Evolutionary conservation across 2,113 vertebrate genomes (phyloP), one percentile per base, ranked within the genome.

Genomic region (Neopipo cinnamomea): DNA sequence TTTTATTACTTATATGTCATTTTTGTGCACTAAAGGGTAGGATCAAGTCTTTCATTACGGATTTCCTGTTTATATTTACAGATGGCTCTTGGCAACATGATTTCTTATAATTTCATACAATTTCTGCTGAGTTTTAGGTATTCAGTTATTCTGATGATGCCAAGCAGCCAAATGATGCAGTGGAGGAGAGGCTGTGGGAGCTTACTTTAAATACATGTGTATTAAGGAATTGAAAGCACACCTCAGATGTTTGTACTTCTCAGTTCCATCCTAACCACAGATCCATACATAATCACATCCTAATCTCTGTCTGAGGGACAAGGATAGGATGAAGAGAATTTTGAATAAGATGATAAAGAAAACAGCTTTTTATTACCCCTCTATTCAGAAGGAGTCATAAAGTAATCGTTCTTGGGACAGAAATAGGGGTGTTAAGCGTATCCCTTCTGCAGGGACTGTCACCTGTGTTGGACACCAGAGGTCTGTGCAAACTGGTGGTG

Each of bases 361-460:
- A 58, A 25, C 23, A 65, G 27, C 8, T 25, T 86, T 84, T 77
- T 76, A 49, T 70, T 37, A 33, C 31, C 31, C 6, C 14, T 49
- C 9, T 62, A 2, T 1, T 80, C 23, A 21, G 9, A 44, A 39
- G 19, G 22, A 4, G 4, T 58, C 31, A 5, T 30, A 59, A 46
- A 8, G 11, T 39, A 72, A 39, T 66, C 0, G 0, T 76, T 63
- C 14, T 59, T 20, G 15, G 46, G 28, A 65, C 31, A 53, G 72
- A 35, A 28, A 3, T 10, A 37, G 12, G 5, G 5, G 7, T 62
- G 17, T 91, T 33, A 35, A 72, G 35, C 8, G 4, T 15, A 14
- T 18, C 44, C 27, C 14, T 58, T 76, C 44, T 44, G 11, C 11
- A 8, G 35, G 17, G 16, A 28, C 22, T 23, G 2, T 52, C 67